These are phyloP conservation scores for Spialia ferax DNA, from an alignment of 2,888 invertebrate species.

Conservation along the genomic window DNA sequence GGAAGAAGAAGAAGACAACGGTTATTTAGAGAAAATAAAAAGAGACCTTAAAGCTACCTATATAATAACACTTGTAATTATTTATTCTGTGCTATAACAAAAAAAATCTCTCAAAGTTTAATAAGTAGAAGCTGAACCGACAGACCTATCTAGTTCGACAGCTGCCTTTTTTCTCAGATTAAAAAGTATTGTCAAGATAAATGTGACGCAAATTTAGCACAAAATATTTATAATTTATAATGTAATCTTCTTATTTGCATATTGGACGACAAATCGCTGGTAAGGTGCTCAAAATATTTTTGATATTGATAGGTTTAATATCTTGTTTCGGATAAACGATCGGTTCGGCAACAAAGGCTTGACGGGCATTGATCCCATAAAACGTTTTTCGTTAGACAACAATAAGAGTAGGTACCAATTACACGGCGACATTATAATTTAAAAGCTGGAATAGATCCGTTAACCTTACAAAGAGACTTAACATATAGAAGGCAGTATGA, in stretches of 20 bases:
- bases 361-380: slow-evolving; percentile 69
- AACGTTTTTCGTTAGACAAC: slow-evolving; percentile 63
- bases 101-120: too few relatives aligned
- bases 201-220: not conserved
- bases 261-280: slow-evolving; percentile 29
- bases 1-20: too few relatives aligned
- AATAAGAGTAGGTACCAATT: slow-evolving; percentile 71
- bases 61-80: too few relatives aligned
- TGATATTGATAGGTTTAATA: slow-evolving; percentile 53
- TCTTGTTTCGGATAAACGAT: slow-evolving; percentile 64
- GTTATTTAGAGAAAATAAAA: too few relatives aligned
- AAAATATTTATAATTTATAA: slow-evolving; percentile 17
- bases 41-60: too few relatives aligned
- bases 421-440: slow-evolving; percentile 63
- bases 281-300: slow-evolving; percentile 48
- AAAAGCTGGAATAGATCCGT: slow-evolving; percentile 54
- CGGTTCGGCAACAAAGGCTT: slow-evolving; percentile 65
- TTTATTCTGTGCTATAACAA: too few relatives aligned
- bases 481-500: slow-evolving; percentile 28
- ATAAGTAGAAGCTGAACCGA: too few relatives aligned
- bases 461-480: slow-evolving; percentile 59
- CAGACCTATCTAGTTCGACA: too few relatives aligned
- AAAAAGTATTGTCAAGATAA: slow-evolving; percentile 14
- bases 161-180: not conserved
- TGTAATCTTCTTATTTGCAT: slow-evolving; percentile 29